Evolutionary conservation across 1,140 invertebrate genomes (phyloP).

Genomic region (Drosophila triauraria): DNA sequence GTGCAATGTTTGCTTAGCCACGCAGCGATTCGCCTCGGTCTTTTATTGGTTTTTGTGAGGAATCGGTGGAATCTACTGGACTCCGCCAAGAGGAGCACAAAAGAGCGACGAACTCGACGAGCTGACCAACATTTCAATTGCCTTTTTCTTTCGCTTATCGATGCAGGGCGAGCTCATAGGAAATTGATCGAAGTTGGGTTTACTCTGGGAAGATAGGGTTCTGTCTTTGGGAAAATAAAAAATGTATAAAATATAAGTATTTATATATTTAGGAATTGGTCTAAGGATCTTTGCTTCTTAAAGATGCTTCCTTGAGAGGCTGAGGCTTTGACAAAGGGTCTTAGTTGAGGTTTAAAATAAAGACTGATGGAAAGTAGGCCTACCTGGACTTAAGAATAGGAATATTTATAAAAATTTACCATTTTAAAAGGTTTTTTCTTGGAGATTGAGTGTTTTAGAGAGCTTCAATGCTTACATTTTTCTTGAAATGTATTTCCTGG

Average conservation of each 20-base stretch:
- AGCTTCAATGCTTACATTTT: too few relatives aligned
- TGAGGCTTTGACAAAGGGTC: neutral
- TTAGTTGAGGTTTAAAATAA: neutral
- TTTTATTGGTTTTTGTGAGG: constrained; percentile 19
- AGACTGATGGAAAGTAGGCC: too few relatives aligned
- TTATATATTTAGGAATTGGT: too few relatives aligned
- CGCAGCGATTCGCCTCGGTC: constrained; percentile 8
- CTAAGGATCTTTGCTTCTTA: too few relatives aligned
- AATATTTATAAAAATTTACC: too few relatives aligned
- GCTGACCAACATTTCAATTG: constrained; percentile 70
- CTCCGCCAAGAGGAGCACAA: constrained; percentile 13
- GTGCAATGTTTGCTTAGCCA: constrained; percentile 43
- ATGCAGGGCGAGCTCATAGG: neutral
- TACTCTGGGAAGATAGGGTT: neutral
- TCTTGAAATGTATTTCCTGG: too few relatives aligned
- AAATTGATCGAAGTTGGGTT: neutral
- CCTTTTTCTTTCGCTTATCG: constrained; percentile 51
- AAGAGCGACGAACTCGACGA: constrained; percentile 28
- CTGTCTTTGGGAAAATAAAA: too few relatives aligned
- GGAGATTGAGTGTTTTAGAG: too few relatives aligned
- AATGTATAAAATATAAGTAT: too few relatives aligned
- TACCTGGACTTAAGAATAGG: too few relatives aligned
- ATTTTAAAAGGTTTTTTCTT: too few relatives aligned
- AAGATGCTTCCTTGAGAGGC: neutral
- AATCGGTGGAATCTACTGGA: constrained; percentile 7